A percentile compares a stretch with the other conserved stretches of the same genome.
These are phyloP conservation scores for Patiria miniata DNA, from an alignment of 35 echinoderm and acorn worm species.

Conservation along the genomic window DNA sequence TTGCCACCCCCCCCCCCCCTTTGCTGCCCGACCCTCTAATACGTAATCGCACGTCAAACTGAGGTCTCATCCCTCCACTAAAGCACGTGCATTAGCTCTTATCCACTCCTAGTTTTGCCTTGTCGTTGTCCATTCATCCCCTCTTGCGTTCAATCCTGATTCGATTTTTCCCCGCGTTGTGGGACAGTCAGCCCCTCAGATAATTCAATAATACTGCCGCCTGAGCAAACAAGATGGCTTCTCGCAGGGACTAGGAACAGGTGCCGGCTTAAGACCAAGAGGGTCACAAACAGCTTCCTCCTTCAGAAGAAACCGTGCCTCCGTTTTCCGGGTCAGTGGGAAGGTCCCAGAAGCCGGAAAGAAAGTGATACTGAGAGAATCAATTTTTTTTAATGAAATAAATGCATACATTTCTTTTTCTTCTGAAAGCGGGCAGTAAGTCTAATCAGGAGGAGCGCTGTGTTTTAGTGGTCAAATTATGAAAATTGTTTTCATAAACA, in stretches of 20 bases:
- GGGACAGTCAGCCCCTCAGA: conserved; percentile 9
- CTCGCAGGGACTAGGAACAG: not conserved
- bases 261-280: not conserved
- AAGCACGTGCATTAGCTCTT: not conserved
- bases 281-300: not conserved
- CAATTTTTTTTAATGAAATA: not conserved
- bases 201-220: conserved; percentile 28
- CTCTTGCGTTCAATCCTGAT: conserved; percentile 25
- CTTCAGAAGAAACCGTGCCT: too few species aligned
- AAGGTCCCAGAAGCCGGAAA: not conserved
- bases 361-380: not conserved
- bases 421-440: not conserved
- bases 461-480: too few species aligned
- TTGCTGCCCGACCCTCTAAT: too few species aligned
- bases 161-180: not conserved
- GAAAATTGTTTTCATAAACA: too few species aligned
- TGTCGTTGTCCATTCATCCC: conserved; percentile 24
- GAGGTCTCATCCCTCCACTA: not conserved
- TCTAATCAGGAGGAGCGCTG: not conserved
- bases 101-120: not conserved
- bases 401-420: not conserved
- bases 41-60: too few species aligned
- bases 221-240: conserved; percentile 26
- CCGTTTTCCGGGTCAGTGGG: not conserved
- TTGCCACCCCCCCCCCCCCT: too few species aligned